Evolutionary conservation across 2,797 vertebrate species (phyloP), one percentile per base, ranked within the genome.

Genomic region (Ptychobarbus kaznakovi): DNA sequence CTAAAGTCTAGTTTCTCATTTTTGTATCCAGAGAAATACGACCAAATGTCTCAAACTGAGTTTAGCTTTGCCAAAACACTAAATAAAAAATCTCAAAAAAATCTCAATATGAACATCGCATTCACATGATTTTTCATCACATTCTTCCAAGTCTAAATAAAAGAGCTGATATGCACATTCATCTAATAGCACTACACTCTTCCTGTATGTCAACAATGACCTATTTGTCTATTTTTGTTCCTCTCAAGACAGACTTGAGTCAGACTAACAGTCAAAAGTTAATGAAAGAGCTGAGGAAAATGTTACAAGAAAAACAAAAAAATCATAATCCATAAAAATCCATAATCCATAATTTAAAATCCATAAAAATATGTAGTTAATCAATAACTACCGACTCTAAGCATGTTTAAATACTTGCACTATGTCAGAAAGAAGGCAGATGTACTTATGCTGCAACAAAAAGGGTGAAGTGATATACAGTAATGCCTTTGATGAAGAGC

Each of bases 401-500:
- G 70, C 51, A 56, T 7, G 32, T 22, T 38, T 38, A 15, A 53
- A 40, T 32, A 81, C 10, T 13, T 56, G 2, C 28, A 18, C 61
- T 32, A 18, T 66, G 15, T 20, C 2, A 72, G 38, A 46, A 32
- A 82, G 51, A 2, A 63, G 35, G 56, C 18, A 6, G 38, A 72
- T 1, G 18, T 82, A 35, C 49, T 42, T 72, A 49, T 3, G 35
- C 35, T 1, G 15, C 69, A 69, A 85, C 68, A 38, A 25, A 63
- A 83, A 75, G 22, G 28, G 8, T 42, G 28, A 51, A 74, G 61
- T 32, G 58, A 74, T 28, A 88, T 90, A 90, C 87, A 92, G 88
- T 91, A 91, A 93, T 91, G 56, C 92, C 91, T 91, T 90, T 92
- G 92, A 93, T 89, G 91, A 92, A 93, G 93, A 90, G 92, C 85